phyloP scores from a whole-genome alignment of 2,113 vertebrate genomes.

The Boleophthalmus pectinirostris region DNA sequence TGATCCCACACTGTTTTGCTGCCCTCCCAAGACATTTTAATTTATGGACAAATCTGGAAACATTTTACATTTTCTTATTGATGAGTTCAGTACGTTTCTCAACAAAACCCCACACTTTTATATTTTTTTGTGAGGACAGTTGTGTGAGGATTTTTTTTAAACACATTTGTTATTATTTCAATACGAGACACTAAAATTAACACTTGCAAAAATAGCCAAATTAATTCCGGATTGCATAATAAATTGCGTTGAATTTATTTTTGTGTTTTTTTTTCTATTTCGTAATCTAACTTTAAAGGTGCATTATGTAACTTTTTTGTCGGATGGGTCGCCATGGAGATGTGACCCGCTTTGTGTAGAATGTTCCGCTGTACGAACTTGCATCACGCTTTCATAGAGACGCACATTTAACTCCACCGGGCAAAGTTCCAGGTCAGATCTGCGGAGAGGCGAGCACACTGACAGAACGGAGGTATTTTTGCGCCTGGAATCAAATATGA shows the following conservation, averaged over 20 bases:
- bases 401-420: too few relatives aligned
- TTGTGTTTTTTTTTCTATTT: not conserved
- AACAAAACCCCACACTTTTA: not conserved
- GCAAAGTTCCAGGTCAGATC: too few relatives aligned
- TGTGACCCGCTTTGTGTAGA: too few relatives aligned
- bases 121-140: not conserved
- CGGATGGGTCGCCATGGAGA: too few relatives aligned
- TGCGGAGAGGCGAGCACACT: too few relatives aligned
- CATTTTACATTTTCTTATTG: conserved; percentile 28
- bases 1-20: not conserved
- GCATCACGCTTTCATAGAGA: too few relatives aligned
- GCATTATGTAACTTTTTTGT: too few relatives aligned
- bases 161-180: not conserved
- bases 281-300: not conserved
- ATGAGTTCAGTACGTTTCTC: conserved; percentile 30
- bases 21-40: conserved; percentile 13
- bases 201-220: not conserved
- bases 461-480: too few relatives aligned
- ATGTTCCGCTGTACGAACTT: too few relatives aligned
- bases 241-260: too few relatives aligned
- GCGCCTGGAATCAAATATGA: too few relatives aligned
- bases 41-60: conserved; percentile 45
- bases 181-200: not conserved
- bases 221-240: not conserved
- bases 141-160: not conserved